These are phyloP conservation scores for Dryococelus australis DNA, from an alignment of 2,888 invertebrate species.

Conservation along the genomic window DNA sequence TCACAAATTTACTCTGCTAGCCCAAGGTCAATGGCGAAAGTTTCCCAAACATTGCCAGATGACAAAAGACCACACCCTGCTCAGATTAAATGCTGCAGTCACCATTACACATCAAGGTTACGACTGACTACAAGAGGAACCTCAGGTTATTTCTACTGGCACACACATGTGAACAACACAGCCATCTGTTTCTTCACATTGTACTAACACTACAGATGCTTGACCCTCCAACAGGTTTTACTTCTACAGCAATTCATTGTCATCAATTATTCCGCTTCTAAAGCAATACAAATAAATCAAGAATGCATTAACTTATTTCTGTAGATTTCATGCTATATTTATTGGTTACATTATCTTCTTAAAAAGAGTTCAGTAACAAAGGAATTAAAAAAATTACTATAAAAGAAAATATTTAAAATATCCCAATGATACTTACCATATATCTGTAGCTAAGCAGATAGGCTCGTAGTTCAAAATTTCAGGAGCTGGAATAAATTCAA, in stretches of 20 bases:
- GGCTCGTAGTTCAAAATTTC: conserved; percentile 97
- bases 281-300: not conserved
- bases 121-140: too few species aligned
- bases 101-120: too few species aligned
- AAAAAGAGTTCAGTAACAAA: too few species aligned
- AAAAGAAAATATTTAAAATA: too few species aligned
- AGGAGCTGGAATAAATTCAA: conserved; percentile 68
- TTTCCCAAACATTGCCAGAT: not conserved
- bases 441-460: conserved; percentile 90
- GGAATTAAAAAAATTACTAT: too few species aligned
- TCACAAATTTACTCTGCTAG: not conserved
- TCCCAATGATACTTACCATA: conserved; percentile 68
- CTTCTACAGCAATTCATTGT: not conserved
- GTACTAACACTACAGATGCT: too few species aligned
- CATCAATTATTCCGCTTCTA: not conserved
- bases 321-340: too few species aligned
- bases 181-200: not conserved
- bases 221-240: not conserved
- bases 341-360: too few species aligned
- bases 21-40: not conserved
- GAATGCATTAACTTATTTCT: too few species aligned
- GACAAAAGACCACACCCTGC: not conserved
- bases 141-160: not conserved
- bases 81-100: not conserved
- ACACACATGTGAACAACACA: not conserved